These are phyloP conservation scores for Tokudaia tokunoshimensis DNA, from an alignment of 2,797 vertebrate species.

Conservation along the genomic window DNA sequence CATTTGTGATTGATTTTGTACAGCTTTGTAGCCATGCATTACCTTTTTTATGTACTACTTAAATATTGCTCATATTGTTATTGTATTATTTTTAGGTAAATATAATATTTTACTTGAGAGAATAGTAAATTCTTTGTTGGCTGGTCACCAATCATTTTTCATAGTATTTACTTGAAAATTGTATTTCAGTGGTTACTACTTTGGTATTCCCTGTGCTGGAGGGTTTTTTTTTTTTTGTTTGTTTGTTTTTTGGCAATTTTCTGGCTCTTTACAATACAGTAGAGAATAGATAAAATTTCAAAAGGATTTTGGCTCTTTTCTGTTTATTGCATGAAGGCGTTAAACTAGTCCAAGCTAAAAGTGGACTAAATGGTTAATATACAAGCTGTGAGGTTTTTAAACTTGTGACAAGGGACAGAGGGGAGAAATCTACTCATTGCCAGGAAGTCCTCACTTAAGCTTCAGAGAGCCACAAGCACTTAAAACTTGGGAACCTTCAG, in stretches of 20 bases:
- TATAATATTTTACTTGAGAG: slow-evolving; percentile 43
- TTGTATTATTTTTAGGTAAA: not conserved
- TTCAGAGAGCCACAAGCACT: not conserved
- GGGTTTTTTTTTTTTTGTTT: slow-evolving; percentile 38
- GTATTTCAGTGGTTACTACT: not conserved
- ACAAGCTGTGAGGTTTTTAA: not conserved
- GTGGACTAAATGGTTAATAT: not conserved
- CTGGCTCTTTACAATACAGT: slow-evolving; percentile 14
- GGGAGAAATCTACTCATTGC: not conserved
- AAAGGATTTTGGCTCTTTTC: not conserved
- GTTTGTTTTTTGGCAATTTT: not conserved
- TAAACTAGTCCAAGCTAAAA: not conserved
- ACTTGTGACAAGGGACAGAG: not conserved
- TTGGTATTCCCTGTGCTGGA: not conserved
- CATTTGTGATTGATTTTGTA: slow-evolving; percentile 44
- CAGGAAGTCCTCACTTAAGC: not conserved
- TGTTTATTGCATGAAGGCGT: not conserved
- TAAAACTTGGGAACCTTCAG: not conserved
- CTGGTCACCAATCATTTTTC: slow-evolving; percentile 42
- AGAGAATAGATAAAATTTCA: slow-evolving; percentile 9
- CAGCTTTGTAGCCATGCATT: not conserved
- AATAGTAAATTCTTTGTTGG: slow-evolving; percentile 12
- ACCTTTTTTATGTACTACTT: not conserved
- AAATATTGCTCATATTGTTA: not conserved
- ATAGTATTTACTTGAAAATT: slow-evolving; percentile 52